These are phyloP conservation scores for Drosophila ananassae DNA, from an alignment of 1,140 invertebrate genomes.

Conservation along the genomic window DNA sequence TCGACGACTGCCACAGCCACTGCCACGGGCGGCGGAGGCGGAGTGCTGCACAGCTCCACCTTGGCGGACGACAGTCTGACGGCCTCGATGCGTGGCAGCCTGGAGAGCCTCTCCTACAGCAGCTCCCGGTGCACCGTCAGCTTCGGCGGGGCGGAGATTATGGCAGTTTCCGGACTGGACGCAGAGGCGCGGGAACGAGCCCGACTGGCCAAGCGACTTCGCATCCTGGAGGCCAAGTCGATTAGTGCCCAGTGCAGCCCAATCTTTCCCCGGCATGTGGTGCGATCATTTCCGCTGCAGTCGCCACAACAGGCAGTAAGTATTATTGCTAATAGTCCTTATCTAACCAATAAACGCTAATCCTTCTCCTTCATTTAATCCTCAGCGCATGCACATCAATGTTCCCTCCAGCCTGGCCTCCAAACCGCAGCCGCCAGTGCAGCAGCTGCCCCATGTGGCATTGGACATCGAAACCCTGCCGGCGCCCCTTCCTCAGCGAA, in stretches of 20 bases:
- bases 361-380: background rate
- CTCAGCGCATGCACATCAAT: slow-evolving; percentile 64
- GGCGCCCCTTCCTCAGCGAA: slow-evolving; percentile 45
- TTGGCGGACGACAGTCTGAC: slow-evolving; percentile 80
- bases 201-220: slow-evolving; percentile 66
- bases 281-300: slow-evolving; percentile 55
- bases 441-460: slow-evolving; percentile 37
- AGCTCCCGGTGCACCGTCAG: slow-evolving; percentile 78
- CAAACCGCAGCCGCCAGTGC: slow-evolving; percentile 25
- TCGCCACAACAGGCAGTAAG: slow-evolving; percentile 68
- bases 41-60: slow-evolving; percentile 68
- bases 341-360: background rate
- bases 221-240: slow-evolving; percentile 79
- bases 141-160: slow-evolving; percentile 75
- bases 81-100: slow-evolving; percentile 70
- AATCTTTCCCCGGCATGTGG: slow-evolving; percentile 73
- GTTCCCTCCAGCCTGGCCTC: slow-evolving; percentile 70
- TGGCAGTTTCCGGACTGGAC: slow-evolving; percentile 46
- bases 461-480: slow-evolving; percentile 45
- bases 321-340: background rate
- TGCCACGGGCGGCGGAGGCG: slow-evolving; percentile 26
- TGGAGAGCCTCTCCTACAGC: slow-evolving; percentile 78
- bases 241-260: slow-evolving; percentile 83
- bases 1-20: slow-evolving; percentile 65
- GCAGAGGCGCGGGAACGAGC: slow-evolving; percentile 57